These are phyloP conservation scores for Drosophila merina DNA, from an alignment of 2,888 invertebrate species.

Conservation along the genomic window DNA sequence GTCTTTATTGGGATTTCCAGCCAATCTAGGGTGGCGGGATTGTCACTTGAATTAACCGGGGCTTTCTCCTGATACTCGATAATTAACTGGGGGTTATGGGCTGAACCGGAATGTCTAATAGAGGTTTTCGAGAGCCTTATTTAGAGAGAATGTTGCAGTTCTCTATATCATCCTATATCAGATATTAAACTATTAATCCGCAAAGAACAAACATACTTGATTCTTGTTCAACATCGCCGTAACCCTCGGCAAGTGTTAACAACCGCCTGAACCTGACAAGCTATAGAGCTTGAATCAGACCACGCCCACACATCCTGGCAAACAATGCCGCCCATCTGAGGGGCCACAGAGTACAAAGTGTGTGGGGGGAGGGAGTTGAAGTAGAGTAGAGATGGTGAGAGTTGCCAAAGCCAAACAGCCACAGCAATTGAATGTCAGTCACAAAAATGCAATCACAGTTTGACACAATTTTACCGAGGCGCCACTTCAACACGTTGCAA, in stretches of 20 bases:
- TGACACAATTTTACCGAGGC: conserved; percentile 77
- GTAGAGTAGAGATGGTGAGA: conserved; percentile 29
- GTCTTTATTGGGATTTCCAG: conserved; percentile 45
- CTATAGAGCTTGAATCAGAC: conserved; percentile 45
- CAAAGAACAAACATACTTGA: neutral
- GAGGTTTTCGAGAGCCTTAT: neutral
- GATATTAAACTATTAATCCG: neutral
- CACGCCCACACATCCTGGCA: conserved; percentile 13
- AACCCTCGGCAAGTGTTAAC: conserved; percentile 59
- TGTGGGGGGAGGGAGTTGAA: conserved; percentile 24
- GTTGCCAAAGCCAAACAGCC: conserved; percentile 55
- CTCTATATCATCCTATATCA: no score
- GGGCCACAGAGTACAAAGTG: neutral
- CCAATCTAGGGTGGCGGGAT: conserved; percentile 55
- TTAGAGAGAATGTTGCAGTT: no score
- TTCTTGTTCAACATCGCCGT: conserved; percentile 22
- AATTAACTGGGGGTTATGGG: conserved; percentile 31
- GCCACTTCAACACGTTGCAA: conserved; percentile 79
- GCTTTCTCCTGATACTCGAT: conserved; percentile 20
- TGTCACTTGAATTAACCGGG: conserved; percentile 50
- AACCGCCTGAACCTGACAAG: conserved; percentile 36
- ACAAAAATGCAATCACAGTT: conserved; percentile 78
- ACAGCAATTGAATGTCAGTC: conserved; percentile 76
- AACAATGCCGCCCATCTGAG: conserved; percentile 14
- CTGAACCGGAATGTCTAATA: conserved; percentile 3